phyloP scores from a whole-genome alignment of 2,888 invertebrate genomes.

The Ochlodes sylvanus region DNA sequence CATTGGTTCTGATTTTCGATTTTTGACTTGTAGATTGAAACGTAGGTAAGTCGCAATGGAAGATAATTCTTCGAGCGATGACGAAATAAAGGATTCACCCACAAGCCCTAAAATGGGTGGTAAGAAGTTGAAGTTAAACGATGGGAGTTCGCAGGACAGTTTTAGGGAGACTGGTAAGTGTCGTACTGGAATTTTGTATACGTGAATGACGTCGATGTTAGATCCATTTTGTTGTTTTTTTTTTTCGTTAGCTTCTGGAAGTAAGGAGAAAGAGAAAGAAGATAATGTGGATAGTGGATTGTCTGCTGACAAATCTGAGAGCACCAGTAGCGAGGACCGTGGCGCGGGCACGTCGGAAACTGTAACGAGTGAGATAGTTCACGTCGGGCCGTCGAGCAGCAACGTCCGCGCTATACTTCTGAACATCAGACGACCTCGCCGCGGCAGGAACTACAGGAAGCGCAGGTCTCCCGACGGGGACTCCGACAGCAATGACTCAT shows the following conservation, averaged over 20 bases:
- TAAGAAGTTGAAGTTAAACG: constrained; percentile 77
- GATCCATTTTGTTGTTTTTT: constrained; percentile 57
- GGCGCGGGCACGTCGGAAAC: constrained; percentile 54
- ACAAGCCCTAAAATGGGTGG: constrained; percentile 64
- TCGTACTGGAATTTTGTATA: constrained; percentile 41
- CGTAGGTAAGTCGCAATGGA: constrained; percentile 66
- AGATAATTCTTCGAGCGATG: constrained; percentile 74
- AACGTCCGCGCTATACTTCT: constrained; percentile 67
- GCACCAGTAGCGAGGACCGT: constrained; percentile 73
- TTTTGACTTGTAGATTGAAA: constrained; percentile 38
- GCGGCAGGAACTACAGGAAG: constrained; percentile 71
- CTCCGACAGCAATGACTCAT: constrained; percentile 68
- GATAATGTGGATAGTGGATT: constrained; percentile 79
- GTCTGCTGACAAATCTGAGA: constrained; percentile 79
- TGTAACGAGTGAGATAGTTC: constrained; percentile 69
- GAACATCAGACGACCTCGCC: constrained; percentile 65
- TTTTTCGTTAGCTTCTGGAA: constrained; percentile 46
- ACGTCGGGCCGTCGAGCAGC: constrained; percentile 69
- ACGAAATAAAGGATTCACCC: constrained; percentile 69
- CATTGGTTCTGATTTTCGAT: constrained; percentile 19
- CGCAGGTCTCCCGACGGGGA: constrained; percentile 72
- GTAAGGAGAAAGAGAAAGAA: constrained; percentile 55
- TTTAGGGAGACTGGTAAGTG: constrained; percentile 66
- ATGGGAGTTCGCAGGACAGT: constrained; percentile 78
- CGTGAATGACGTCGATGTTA: constrained; percentile 53